Evolutionary conservation across 2,113 vertebrate genomes (phyloP), one percentile per base, ranked within the genome.

Genomic region (Chloebia gouldiae): DNA sequence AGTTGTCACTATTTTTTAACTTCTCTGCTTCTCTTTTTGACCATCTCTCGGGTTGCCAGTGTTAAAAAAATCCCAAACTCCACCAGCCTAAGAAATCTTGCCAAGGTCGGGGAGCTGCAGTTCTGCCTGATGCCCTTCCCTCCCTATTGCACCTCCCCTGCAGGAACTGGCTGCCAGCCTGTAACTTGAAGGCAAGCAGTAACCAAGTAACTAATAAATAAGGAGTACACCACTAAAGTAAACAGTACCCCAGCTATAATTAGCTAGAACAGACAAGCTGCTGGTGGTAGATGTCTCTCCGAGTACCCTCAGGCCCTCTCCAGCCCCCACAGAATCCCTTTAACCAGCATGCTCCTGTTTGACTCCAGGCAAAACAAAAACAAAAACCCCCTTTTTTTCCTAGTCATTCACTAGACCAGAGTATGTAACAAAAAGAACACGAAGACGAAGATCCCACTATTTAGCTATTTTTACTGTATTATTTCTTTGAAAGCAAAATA

Each of bases 131-230:
- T 65, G 92, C 88, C 88, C 83, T 81, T 77, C 93, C 89, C 93
- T 94, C 57, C 85, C 93, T 13, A 49, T 8, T 77, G 85, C 85
- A 92, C 63, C 91, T 70, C 69, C 92, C 95, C 95, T 92, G 86
- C 73, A 93, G 96, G 89, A 86, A 80, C 86, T 96, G 96, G 94
- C 96, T 92, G 77, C 94, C 81, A 95, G 97, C 94, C 93, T 56
- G 45, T 92, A 90, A 97, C 96, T 96, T 63, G 72, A 64, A 97
- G 97, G 96, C 96, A 97, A 79, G 94, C 95, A 96, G 96, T 94
- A 97, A 96, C 95, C 92, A 89, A 96, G 95, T 95, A 97, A 96
- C 97, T 97, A 96, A 97, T 96, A 97, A 97, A 97, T 96, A 97
- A 96, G 94, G 90, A 97, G 94, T 92, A 92, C 59, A 97, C 92